Evolutionary conservation across 2,113 vertebrate genomes (phyloP).

Genomic region (Syrrhaptes paradoxus): DNA sequence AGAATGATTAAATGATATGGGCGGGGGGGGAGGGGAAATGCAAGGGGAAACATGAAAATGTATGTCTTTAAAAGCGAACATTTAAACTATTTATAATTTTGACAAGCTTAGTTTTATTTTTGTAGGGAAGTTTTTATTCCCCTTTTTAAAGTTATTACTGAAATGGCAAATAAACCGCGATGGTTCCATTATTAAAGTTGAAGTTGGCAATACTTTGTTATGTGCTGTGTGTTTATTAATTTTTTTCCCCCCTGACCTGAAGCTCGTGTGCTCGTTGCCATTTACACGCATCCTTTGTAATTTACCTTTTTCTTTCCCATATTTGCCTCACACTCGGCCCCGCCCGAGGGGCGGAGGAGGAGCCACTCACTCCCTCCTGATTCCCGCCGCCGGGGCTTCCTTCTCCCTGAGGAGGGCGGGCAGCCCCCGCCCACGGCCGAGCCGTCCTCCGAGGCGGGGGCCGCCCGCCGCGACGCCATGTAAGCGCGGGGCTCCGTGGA

Average conservation of each 20-base stretch:
- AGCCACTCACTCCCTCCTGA: neutral
- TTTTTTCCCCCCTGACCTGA: neutral
- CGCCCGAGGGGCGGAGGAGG: too few relatives aligned
- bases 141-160: constrained; percentile 74
- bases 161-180: constrained; percentile 60
- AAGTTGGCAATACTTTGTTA: constrained; percentile 66
- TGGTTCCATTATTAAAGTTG: constrained; percentile 84
- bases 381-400: neutral
- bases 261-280: neutral
- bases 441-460: too few relatives aligned
- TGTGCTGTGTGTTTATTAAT: neutral
- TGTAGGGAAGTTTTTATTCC: constrained; percentile 75
- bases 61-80: constrained; percentile 63
- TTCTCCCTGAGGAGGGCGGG: neutral
- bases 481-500: neutral
- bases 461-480: neutral
- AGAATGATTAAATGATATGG: constrained; percentile 47
- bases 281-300: neutral
- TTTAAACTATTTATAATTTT: constrained; percentile 84
- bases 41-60: constrained; percentile 62
- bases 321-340: rapidly evolving
- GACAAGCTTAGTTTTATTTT: constrained; percentile 80
- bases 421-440: neutral
- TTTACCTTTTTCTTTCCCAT: too few relatives aligned
- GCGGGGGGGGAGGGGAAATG: neutral